Conservation (phyloP, 2,797 vertebrate species). For the Vespertilio murinus region DNA sequence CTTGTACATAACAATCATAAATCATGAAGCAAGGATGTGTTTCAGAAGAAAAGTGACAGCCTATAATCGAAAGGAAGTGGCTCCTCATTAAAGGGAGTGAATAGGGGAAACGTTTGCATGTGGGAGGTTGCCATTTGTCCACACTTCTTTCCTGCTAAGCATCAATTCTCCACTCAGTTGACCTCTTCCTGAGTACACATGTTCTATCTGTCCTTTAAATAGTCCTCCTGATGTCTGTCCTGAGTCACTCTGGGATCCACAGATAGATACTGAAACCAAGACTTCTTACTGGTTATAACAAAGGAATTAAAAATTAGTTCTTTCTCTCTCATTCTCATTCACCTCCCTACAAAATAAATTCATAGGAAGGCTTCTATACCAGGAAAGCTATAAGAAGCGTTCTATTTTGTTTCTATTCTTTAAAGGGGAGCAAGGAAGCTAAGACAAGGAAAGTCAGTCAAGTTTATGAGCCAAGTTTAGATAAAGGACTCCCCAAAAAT, state of each 20-base stretch:
- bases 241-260: neutral
- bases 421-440: neutral
- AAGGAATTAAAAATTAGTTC: neutral
- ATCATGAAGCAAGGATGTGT: neutral
- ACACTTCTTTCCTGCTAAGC: constrained; percentile 2
- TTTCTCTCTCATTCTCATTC: neutral
- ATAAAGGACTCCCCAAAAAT: neutral
- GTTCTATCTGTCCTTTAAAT: neutral
- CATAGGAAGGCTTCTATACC: neutral
- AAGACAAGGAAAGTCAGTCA: constrained; percentile 20
- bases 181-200: neutral
- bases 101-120: neutral
- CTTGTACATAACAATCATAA: neutral
- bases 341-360: neutral
- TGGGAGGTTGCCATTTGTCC: neutral
- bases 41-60: constrained; percentile 44
- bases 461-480: neutral
- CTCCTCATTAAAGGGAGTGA: neutral
- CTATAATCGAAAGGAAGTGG: neutral
- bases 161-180: neutral
- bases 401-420: neutral
- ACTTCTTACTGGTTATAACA: neutral
- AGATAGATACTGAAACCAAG: neutral
- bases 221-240: neutral
- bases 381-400: neutral